A percentile compares a stretch with the other conserved stretches of the same genome.
Evolutionary conservation across 1,140 invertebrate species (phyloP).

Genomic region (Drosophila nannoptera): DNA sequence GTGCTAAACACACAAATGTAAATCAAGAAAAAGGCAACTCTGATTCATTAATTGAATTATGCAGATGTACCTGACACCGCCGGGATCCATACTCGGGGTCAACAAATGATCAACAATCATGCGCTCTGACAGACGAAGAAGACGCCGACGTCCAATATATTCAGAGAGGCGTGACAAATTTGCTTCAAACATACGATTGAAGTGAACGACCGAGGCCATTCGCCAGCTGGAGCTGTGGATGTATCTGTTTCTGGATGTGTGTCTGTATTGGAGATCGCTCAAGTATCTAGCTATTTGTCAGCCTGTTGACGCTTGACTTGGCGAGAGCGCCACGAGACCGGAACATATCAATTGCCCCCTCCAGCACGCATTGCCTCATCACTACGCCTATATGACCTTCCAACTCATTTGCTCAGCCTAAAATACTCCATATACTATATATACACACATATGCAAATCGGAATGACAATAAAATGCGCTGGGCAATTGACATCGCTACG

Average conservation of each 20-base stretch:
- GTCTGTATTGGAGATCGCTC: background rate
- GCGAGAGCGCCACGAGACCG: conserved; percentile 50
- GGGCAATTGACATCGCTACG: conserved; percentile 51
- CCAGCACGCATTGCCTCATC: conserved; percentile 5
- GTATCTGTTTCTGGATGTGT: conserved; percentile 21
- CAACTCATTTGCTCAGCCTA: conserved; percentile 42
- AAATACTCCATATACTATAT: conserved; percentile 1
- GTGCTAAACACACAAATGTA: conserved; percentile 47
- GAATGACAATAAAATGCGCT: conserved; percentile 54
- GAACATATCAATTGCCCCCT: conserved; percentile 67
- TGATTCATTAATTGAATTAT: conserved; percentile 66
- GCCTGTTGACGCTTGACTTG: conserved; percentile 51
- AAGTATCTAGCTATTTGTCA: conserved; percentile 35
- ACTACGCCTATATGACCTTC: conserved; percentile 50
- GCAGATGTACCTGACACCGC: conserved; percentile 37
- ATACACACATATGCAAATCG: conserved; percentile 37
- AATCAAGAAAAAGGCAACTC: conserved; percentile 23
- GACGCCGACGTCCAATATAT: background rate
- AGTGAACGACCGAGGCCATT: conserved; percentile 14
- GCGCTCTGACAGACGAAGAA: conserved; percentile 10
- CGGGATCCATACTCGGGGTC: conserved; percentile 15
- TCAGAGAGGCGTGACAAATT: conserved; percentile 47
- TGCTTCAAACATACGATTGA: conserved; percentile 43
- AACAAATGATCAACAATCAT: background rate
- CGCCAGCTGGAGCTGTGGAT: conserved; percentile 4